phyloP scores from a whole-genome alignment of 2,888 invertebrate species.

The Philereme transversata region DNA sequence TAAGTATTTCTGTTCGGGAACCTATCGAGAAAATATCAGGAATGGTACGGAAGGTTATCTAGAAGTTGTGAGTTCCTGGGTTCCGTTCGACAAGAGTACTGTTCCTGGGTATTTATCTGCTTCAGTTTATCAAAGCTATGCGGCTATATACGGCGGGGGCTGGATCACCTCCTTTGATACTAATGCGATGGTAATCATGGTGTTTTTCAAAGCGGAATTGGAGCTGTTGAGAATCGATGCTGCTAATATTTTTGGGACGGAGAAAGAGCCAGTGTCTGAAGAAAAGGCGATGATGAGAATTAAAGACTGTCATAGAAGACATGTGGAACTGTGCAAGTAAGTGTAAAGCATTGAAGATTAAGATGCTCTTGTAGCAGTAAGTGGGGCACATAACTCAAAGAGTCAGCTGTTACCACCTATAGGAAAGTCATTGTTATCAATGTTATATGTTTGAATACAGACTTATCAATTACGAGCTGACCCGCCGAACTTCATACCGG shows the following conservation, averaged over 20 bases:
- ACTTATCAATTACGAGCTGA: too few relatives aligned
- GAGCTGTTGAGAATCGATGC: constrained; percentile 63
- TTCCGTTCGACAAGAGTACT: constrained; percentile 67
- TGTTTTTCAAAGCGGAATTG: constrained; percentile 68
- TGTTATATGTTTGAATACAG: too few relatives aligned
- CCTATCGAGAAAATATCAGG: constrained; percentile 55
- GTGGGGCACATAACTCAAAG: too few relatives aligned
- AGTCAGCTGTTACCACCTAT: too few relatives aligned
- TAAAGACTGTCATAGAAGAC: constrained; percentile 61
- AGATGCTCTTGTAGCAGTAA: too few relatives aligned
- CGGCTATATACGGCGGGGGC: constrained; percentile 67
- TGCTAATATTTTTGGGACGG: constrained; percentile 55
- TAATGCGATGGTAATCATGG: constrained; percentile 72
- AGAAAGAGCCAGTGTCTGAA: constrained; percentile 36
- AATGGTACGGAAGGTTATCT: constrained; percentile 61
- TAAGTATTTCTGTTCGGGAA: constrained; percentile 54
- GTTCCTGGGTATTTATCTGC: constrained; percentile 58
- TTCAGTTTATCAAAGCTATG: constrained; percentile 62
- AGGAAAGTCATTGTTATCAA: too few relatives aligned
- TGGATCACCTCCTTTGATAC: constrained; percentile 76
- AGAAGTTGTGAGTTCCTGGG: constrained; percentile 73
- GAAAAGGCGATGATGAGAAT: constrained; percentile 46
- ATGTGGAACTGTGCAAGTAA: constrained; percentile 66
- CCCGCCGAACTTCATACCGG: too few relatives aligned
- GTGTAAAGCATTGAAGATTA: constrained; percentile 26